Evolutionary conservation across 2,888 invertebrate genomes (phyloP), one percentile per base, ranked within the genome.

Genomic region (Pemphredon lugubris): DNA sequence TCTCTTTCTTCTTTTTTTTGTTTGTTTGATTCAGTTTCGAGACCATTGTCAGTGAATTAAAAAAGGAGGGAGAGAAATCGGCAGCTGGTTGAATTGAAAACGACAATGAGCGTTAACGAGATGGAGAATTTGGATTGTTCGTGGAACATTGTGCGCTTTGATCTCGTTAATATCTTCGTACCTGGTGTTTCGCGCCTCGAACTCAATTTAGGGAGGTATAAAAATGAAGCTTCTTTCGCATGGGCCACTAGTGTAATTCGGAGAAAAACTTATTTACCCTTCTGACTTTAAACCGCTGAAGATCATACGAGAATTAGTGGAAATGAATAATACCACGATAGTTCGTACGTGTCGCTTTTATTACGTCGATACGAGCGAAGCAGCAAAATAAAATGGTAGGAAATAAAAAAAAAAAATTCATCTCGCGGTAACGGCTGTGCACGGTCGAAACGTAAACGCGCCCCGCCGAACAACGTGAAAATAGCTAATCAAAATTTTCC

Each of bases 21-120:
- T 21, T 14, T 42, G 21, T 50, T 50, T 40, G 16, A 11, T 44
- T 63, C 50, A 65, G 63, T 51, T 13, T 18, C 55, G 39, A 51
- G 39, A 51, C 57, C 61, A 73, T 77, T 75, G 75, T 76, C 30
- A 67, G 69, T 5, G 72, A 60, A 74, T 73, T 55, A 73, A 69
- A n/a, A n/a, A 77, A 68, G 55, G 66, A 64, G 44, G 61, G 73
- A 69, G 59, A 40, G 39, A 65, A 74, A 77, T 73, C 67, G 73
- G 50, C 30, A 61, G 53, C 63, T 75, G n/a, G n/a, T n/a, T n/a
- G 75, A 73, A 72, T 77, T 63, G n/a, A 63, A 45, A 21, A 40
- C 55, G 71, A 83, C 79, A 82, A 75, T 81, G 70, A 67, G 44
- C 70, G 59, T 73, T 79, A 79, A 83, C 76, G 73, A 81, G 65